Evolutionary conservation across 2,113 vertebrate species (phyloP).

Genomic region (Antigone vipio): DNA sequence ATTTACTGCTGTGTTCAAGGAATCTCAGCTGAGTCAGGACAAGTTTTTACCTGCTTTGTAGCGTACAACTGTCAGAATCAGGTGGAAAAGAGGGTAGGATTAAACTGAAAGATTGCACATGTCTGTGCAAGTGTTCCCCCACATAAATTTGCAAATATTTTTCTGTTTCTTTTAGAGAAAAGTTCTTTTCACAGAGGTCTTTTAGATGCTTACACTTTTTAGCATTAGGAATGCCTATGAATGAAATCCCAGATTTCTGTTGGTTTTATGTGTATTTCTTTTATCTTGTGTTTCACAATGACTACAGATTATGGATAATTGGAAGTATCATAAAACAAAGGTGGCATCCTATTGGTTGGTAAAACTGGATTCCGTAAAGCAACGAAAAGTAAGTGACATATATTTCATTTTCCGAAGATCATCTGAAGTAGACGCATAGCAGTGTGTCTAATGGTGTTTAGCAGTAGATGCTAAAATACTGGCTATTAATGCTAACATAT

Average conservation of each 20-base stretch:
- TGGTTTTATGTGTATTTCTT: not conserved
- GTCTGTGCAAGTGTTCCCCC: not conserved
- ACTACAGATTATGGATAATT: slow-evolving; percentile 92
- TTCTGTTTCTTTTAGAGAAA: not conserved
- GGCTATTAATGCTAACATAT: not conserved
- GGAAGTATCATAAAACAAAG: slow-evolving; percentile 96
- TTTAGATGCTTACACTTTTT: not conserved
- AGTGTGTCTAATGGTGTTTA: not conserved
- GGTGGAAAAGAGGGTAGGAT: not conserved
- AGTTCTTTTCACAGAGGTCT: not conserved
- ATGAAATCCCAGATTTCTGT: not conserved
- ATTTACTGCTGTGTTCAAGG: not conserved
- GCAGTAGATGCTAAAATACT: not conserved
- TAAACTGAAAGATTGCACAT: not conserved
- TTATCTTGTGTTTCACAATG: not conserved
- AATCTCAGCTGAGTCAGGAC: not conserved
- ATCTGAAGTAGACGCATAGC: not conserved
- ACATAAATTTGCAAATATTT: not conserved
- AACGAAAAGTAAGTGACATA: slow-evolving; percentile 85
- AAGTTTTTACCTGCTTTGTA: not conserved
- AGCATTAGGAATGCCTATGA: not conserved
- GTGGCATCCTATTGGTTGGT: slow-evolving; percentile 96
- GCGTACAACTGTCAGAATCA: not conserved
- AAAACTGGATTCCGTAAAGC: slow-evolving; percentile 93
- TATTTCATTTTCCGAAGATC: not conserved